These are phyloP conservation scores for Lochmaea capreae DNA, from an alignment of 2,888 invertebrate genomes.

Conservation along the genomic window DNA sequence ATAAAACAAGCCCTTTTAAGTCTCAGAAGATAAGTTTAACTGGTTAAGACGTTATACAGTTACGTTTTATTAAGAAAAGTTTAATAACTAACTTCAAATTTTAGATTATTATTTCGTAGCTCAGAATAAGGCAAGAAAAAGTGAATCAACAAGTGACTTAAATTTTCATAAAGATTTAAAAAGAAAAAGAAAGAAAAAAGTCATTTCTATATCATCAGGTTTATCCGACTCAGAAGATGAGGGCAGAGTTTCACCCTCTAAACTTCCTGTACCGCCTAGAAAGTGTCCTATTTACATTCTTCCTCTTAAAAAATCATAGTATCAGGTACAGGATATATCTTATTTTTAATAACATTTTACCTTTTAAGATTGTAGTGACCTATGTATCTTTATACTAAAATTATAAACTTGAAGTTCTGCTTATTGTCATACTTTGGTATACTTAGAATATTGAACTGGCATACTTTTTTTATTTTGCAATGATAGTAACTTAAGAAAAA, in stretches of 20 bases:
- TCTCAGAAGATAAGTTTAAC: too few relatives aligned
- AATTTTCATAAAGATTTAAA: not conserved
- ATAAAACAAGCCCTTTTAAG: too few relatives aligned
- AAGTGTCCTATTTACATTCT: not conserved
- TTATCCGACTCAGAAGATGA: too few relatives aligned
- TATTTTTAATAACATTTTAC: not conserved
- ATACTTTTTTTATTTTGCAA: too few relatives aligned
- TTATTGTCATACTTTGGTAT: too few relatives aligned
- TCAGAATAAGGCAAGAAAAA: not conserved
- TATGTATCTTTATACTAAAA: not conserved
- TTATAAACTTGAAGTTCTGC: not conserved
- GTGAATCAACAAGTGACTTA: not conserved
- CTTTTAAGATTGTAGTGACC: not conserved
- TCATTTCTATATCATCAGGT: not conserved
- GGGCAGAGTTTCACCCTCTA: too few relatives aligned
- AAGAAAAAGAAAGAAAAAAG: not conserved
- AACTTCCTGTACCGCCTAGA: too few relatives aligned
- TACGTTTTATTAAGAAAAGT: not conserved
- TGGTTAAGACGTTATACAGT: too few relatives aligned
- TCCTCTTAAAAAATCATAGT: not conserved
- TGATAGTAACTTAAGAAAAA: too few relatives aligned
- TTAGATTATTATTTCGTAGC: not conserved
- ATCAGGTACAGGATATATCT: not conserved
- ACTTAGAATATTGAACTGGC: not conserved
- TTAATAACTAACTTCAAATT: not conserved